A percentile compares a stretch with the other conserved stretches of the same genome.
phyloP scores from a whole-genome alignment of 2,113 vertebrate genomes.

The Malurus elegans region DNA sequence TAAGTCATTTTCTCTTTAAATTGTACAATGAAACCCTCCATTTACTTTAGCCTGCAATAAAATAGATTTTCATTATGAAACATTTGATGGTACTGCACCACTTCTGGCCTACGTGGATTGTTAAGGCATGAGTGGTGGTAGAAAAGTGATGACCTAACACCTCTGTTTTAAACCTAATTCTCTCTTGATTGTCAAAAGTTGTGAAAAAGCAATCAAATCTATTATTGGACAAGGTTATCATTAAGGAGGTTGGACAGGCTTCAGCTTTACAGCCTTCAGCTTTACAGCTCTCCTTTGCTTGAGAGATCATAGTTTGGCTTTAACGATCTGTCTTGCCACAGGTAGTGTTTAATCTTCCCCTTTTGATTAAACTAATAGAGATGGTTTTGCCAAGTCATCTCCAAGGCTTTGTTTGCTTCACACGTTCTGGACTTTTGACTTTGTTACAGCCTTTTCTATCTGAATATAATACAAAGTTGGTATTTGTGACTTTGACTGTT shows the following conservation, averaged over 20 bases:
- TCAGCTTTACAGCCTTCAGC: slow-evolving; percentile 46
- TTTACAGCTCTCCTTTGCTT: slow-evolving; percentile 42
- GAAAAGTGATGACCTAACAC: slow-evolving; percentile 27
- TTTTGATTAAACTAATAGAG: slow-evolving; percentile 48
- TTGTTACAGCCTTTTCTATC: neutral
- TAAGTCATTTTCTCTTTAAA: neutral
- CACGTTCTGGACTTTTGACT: neutral
- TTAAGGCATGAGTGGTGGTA: neutral
- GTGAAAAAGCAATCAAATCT: slow-evolving; percentile 56
- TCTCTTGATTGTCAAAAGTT: slow-evolving; percentile 39
- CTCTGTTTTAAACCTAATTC: slow-evolving; percentile 51
- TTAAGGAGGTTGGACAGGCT: slow-evolving; percentile 40
- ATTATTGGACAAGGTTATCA: slow-evolving; percentile 49
- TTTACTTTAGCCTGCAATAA: slow-evolving; percentile 49
- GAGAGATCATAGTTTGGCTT: slow-evolving; percentile 32
- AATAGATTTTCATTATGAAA: slow-evolving; percentile 53
- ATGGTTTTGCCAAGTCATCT: slow-evolving; percentile 30
- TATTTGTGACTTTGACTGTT: neutral
- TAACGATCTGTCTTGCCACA: slow-evolving; percentile 16
- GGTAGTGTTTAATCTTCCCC: slow-evolving; percentile 31
- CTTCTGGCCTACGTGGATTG: neutral
- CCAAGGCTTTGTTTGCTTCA: neutral
- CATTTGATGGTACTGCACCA: slow-evolving; percentile 15
- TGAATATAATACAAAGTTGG: neutral
- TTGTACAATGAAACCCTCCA: slow-evolving; percentile 20